Evolutionary conservation across 2,888 invertebrate genomes (phyloP).

Genomic region (Endotricha flammealis): DNA sequence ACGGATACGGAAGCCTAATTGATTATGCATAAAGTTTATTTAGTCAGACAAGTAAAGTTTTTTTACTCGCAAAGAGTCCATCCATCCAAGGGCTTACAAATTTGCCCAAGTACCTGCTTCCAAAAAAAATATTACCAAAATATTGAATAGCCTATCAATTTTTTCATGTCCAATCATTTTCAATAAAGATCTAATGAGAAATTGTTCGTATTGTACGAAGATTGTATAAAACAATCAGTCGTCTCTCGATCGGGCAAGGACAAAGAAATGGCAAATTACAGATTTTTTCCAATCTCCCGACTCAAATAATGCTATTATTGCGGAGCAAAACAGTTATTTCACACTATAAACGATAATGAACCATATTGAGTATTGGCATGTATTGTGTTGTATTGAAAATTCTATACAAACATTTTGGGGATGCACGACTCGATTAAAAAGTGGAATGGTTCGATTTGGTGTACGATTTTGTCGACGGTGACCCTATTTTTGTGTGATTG

Average conservation of each 20-base stretch:
- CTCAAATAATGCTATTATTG: constrained; percentile 23
- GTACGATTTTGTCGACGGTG: background rate
- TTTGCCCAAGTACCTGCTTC: no score
- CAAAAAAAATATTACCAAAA: no score
- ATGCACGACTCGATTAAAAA: background rate
- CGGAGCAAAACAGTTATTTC: constrained; percentile 11
- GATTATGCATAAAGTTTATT: no score
- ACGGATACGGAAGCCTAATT: no score
- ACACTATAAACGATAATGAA: constrained; percentile 3
- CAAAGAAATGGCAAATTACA: constrained; percentile 22
- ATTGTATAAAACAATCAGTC: constrained; percentile 20
- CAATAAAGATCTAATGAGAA: constrained; percentile 11
- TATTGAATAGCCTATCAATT: background rate
- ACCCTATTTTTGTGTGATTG: no score
- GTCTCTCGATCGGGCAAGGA: constrained; percentile 15
- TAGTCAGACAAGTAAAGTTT: no score
- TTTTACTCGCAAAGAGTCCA: no score
- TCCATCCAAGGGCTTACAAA: no score
- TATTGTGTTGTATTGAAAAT: background rate
- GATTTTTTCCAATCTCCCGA: constrained; percentile 23
- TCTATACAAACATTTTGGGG: background rate
- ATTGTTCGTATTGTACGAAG: constrained; percentile 16
- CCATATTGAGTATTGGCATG: constrained; percentile 6
- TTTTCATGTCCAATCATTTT: background rate
- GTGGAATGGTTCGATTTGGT: constrained; percentile 2